phyloP scores from a whole-genome alignment of 2,113 vertebrate species.

The Taurulus bubalis region DNA sequence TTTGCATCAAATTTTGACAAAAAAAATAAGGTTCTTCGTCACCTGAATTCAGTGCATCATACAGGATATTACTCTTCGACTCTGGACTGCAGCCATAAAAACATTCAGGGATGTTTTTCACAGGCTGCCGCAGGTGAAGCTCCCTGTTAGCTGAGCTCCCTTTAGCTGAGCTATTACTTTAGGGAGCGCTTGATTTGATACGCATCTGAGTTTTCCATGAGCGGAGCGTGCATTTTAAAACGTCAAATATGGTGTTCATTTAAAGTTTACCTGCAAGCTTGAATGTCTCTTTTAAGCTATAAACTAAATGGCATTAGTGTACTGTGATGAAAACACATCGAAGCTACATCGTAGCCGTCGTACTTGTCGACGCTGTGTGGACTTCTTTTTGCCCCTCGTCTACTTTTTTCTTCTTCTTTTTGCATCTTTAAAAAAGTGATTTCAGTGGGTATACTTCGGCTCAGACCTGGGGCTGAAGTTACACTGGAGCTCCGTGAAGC shows the following conservation, averaged over 20 bases:
- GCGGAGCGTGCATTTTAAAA: background rate
- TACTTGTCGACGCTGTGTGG: no score
- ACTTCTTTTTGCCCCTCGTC: background rate
- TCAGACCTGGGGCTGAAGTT: background rate
- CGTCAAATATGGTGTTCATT: background rate
- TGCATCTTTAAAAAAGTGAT: no score
- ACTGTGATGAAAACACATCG: no score
- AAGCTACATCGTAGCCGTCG: no score
- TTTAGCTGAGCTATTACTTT: background rate
- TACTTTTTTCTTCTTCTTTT: background rate
- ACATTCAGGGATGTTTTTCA: background rate
- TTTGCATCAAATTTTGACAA: background rate
- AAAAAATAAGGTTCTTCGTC: background rate
- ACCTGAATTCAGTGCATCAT: background rate
- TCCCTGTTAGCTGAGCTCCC: background rate
- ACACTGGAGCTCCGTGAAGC: background rate
- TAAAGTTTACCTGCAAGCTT: no score
- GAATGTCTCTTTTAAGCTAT: no score
- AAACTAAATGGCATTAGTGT: no score
- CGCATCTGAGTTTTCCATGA: background rate
- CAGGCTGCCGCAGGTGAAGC: background rate
- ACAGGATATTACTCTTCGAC: background rate
- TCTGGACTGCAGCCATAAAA: background rate
- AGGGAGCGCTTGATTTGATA: background rate
- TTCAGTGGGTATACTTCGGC: background rate